Percentiles rank a stretch among this genome's conserved stretches.
Evolutionary conservation across 1,140 invertebrate species (phyloP).

Genomic region (Monochamus saltuarius): DNA sequence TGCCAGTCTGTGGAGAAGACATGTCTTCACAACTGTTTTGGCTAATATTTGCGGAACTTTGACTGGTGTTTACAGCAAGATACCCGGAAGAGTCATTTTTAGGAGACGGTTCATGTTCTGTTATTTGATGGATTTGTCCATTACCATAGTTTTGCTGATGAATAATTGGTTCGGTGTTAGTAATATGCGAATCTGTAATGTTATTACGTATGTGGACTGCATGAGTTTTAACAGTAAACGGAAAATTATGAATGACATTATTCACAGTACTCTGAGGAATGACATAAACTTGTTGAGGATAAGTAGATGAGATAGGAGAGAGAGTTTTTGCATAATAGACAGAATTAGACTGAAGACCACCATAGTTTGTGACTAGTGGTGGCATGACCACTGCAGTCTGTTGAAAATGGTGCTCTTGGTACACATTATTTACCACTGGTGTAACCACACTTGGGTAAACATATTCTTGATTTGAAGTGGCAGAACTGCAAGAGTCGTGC

Average conservation of each 20-base stretch:
- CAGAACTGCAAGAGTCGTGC: neutral
- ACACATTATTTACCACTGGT: neutral
- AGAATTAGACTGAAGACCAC: neutral
- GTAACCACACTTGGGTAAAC: neutral
- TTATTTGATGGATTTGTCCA: neutral
- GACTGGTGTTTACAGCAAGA: neutral
- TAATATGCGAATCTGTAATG: neutral
- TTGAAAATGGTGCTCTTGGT: neutral
- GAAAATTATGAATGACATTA: neutral
- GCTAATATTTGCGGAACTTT: neutral
- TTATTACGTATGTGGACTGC: neutral
- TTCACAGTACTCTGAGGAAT: neutral
- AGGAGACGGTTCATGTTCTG: neutral
- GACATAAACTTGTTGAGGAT: slow-evolving; percentile 11
- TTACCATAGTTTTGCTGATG: neutral
- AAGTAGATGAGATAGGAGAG: slow-evolving; percentile 5
- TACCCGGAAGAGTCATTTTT: neutral
- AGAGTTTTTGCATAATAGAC: slow-evolving; percentile 2
- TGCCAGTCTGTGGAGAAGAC: slow-evolving; percentile 4
- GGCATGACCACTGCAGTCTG: slow-evolving; percentile 7
- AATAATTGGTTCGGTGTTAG: neutral
- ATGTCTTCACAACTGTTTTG: slow-evolving; percentile 27
- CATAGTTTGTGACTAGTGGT: neutral
- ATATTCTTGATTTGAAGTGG: neutral
- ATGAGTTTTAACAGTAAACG: neutral